Evolutionary conservation across 2,113 vertebrate genomes (phyloP).

Genomic region (Lophochroa leadbeateri): DNA sequence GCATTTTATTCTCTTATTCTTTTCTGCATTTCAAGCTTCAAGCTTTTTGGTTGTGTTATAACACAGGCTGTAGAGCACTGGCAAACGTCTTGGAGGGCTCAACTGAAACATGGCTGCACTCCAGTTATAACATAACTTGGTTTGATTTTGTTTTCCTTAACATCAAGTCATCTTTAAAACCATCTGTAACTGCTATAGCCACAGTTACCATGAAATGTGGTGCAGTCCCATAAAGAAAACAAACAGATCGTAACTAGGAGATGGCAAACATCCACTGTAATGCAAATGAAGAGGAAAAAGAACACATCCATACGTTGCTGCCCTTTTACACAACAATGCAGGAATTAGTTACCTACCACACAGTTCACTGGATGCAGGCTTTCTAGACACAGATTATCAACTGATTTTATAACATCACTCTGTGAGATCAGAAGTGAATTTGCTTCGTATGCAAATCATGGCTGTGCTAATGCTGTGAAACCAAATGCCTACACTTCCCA

Average conservation of each 20-base stretch:
- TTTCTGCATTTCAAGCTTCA: neutral
- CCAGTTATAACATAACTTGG: neutral
- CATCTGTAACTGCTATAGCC: neutral
- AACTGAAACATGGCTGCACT: neutral
- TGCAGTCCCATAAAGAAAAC: neutral
- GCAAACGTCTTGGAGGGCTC: neutral
- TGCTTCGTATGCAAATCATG: neutral
- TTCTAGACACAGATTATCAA: neutral
- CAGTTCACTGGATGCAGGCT: neutral
- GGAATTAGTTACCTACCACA: rapidly evolving
- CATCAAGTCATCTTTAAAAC: neutral
- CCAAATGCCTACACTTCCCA: neutral
- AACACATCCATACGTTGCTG: neutral
- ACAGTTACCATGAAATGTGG: rapidly evolving
- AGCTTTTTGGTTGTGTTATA: neutral
- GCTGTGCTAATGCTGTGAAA: neutral
- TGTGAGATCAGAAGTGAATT: neutral
- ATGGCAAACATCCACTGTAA: neutral
- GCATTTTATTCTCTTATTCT: rapidly evolving
- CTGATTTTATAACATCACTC: neutral
- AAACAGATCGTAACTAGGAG: rapidly evolving
- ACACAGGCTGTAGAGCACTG: neutral
- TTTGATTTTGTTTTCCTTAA: neutral
- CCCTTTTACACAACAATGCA: rapidly evolving
- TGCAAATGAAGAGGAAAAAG: neutral